Percentiles rank a stretch among this genome's conserved stretches.
Conservation (phyloP, 2,113 vertebrate genomes). For the Calidris pugnax region DNA sequence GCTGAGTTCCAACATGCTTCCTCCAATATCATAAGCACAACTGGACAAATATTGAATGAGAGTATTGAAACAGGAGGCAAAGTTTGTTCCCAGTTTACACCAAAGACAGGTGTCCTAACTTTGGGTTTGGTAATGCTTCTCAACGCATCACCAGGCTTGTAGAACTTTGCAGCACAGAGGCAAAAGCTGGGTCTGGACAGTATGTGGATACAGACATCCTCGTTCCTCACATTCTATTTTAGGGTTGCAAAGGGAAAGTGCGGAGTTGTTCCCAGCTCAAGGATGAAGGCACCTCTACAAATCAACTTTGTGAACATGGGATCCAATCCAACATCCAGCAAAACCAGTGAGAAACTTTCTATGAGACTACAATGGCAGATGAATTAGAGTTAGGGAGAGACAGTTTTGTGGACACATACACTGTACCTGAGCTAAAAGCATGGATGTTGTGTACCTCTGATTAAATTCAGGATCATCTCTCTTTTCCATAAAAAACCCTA, state of each 20-base stretch:
- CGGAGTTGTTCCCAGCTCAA: not conserved
- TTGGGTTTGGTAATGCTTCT: not conserved
- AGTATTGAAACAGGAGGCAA: not conserved
- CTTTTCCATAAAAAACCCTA: not conserved
- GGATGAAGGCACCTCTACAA: not conserved
- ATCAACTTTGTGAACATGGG: not conserved
- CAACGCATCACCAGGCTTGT: accelerated
- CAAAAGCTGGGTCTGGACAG: not conserved
- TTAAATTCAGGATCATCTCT: not conserved
- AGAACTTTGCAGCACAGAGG: accelerated
- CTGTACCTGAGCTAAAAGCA: not conserved
- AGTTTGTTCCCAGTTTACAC: not conserved
- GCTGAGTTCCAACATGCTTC: not conserved
- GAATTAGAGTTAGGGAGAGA: not conserved
- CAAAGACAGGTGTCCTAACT: not conserved
- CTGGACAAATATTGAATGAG: not conserved
- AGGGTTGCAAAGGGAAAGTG: not conserved
- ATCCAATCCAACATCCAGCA: not conserved
- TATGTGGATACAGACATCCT: not conserved
- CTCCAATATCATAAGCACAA: not conserved
- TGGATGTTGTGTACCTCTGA: not conserved
- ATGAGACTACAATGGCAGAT: not conserved
- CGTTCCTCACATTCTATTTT: not conserved
- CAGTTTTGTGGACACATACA: not conserved
- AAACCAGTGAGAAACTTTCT: not conserved